Evolutionary conservation across 2,888 invertebrate genomes (phyloP), one percentile per base, ranked within the genome.

Genomic region (Allygus modestus): DNA sequence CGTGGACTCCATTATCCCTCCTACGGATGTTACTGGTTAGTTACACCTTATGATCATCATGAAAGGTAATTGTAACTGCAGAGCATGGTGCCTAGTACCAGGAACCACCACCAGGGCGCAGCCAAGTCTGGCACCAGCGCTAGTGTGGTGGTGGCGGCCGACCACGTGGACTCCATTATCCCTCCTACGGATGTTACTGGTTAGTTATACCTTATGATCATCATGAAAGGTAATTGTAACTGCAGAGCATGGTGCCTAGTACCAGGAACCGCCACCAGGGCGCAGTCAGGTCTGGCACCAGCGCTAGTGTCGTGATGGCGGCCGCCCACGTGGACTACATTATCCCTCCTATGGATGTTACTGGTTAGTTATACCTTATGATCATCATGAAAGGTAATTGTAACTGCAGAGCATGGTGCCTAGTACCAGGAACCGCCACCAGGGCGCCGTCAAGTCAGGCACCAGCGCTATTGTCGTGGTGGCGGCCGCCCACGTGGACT

Each of bases 171-270:
- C 54, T 54, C 54, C n/a, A 54, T 54, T 15, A 5, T 54, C 23
- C 23, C 23, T 15, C 71, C 71, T 15, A 71, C 71, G 4, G 71
- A 71, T 28, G 71, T 33, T 83, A 85, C 46, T 46, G 71, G 81
- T 83, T 28, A 79, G 65, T 33, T 82, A 85, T 65, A 82, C 4
- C 37, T 37, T 37, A 37, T 37, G n/a, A n/a, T n/a, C n/a, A n/a
- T n/a, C n/a, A 37, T 37, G 37, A 37, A n/a, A 37, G 37, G 7
- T 37, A 37, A 7, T 11, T 7, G 12, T 37, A 7, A 28, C n/a
- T 69, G 12, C 92, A 92, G 85, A 89, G 51, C 17, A 89, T 89
- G 89, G 89, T 90, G 89, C 88, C 88, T n/a, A 86, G 84, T 26
- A 81, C 86, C 23, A 65, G 82, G 11, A 85, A 86, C 83, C 86